phyloP scores from a whole-genome alignment of 2,888 invertebrate genomes.

The Eristalis intricaria region DNA sequence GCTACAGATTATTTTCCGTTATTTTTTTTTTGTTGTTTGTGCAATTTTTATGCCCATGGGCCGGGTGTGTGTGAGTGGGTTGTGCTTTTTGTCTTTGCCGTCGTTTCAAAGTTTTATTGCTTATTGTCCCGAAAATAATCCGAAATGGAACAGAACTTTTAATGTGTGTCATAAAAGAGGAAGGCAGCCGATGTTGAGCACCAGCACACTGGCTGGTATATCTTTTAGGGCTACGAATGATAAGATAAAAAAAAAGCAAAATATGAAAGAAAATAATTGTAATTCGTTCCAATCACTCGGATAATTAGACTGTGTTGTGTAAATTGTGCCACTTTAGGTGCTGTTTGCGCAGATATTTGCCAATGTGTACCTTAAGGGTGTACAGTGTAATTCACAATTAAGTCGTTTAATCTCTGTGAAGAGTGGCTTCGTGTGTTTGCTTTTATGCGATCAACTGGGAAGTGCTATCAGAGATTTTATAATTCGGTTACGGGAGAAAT shows the following conservation, averaged over 20 bases:
- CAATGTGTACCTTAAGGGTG: conserved; percentile 35
- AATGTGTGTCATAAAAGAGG: conserved; percentile 13
- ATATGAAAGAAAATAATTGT: neutral
- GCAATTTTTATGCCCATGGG: neutral
- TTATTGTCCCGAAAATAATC: neutral
- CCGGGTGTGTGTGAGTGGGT: neutral
- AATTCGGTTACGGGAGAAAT: no score
- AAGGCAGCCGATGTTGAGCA: conserved; percentile 33
- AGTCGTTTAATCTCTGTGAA: neutral
- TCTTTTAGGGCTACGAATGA: conserved; percentile 39
- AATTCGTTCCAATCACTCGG: conserved; percentile 2
- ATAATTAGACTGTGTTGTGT: conserved; percentile 33
- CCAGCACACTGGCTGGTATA: conserved; percentile 5
- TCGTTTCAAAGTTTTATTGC: neutral
- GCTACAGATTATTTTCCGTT: neutral
- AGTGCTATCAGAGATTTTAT: neutral
- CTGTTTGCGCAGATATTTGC: conserved; percentile 25
- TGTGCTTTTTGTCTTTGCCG: neutral
- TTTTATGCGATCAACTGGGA: neutral
- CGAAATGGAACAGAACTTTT: neutral
- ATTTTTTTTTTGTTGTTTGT: neutral
- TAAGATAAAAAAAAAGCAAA: conserved; percentile 33
- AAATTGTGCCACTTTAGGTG: conserved; percentile 44
- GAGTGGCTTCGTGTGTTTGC: neutral
- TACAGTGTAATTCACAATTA: neutral